A percentile compares a stretch with the other conserved stretches of the same genome.
Evolutionary conservation across 2,888 invertebrate genomes (phyloP).

Genomic region (Lutraria lutraria): DNA sequence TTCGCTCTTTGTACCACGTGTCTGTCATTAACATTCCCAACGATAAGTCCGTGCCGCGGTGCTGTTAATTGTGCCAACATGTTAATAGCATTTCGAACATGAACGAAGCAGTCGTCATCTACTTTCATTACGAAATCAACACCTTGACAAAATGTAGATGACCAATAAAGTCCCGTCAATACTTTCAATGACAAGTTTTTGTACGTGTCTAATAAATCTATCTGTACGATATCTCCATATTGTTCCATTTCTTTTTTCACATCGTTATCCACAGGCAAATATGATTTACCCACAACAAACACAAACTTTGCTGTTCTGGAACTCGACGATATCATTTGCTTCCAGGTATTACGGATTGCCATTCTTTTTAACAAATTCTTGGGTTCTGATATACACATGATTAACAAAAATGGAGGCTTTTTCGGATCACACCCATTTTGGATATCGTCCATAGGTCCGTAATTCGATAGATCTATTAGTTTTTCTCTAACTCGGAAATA

Average conservation of each 20-base stretch:
- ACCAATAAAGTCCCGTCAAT: neutral
- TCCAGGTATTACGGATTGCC: neutral
- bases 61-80: neutral
- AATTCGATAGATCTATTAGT: neutral
- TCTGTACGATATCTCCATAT: neutral
- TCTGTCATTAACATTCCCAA: neutral
- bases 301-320: constrained; percentile 1
- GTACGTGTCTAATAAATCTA: neutral
- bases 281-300: neutral
- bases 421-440: neutral
- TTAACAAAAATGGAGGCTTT: neutral
- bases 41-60: neutral
- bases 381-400: neutral
- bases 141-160: neutral
- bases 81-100: neutral
- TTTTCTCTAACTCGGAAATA: neutral
- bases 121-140: constrained; percentile 1
- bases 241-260: neutral
- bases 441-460: neutral
- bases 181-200: neutral
- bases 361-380: neutral
- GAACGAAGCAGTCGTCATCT: constrained; percentile 9
- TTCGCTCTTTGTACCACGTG: neutral
- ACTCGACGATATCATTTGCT: neutral
- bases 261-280: neutral